Conservation (phyloP, 2,888 invertebrate species). For the Drosophila kuntzei region DNA sequence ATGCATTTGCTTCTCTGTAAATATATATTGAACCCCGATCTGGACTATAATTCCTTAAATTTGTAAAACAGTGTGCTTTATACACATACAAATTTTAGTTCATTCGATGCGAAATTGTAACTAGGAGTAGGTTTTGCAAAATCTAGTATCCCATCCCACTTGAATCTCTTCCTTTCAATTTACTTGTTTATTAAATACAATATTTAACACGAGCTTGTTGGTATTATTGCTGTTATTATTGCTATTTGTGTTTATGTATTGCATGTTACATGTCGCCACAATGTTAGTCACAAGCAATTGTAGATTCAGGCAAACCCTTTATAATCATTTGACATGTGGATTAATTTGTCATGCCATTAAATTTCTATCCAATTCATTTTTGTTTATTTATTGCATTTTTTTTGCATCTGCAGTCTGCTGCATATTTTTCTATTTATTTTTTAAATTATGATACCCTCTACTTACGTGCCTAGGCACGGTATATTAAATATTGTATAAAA, state of each 20-base stretch:
- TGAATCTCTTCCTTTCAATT: constrained; percentile 5
- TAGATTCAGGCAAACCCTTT: constrained; percentile 24
- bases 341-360: constrained; percentile 54
- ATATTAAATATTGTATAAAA: not conserved
- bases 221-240: not conserved
- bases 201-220: constrained; percentile 1
- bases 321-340: constrained; percentile 43
- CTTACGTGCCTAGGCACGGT: not conserved
- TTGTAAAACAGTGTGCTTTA: too few relatives aligned
- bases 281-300: constrained; percentile 19
- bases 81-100: too few relatives aligned
- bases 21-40: too few relatives aligned
- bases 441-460: constrained; percentile 8
- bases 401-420: not conserved
- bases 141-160: not conserved
- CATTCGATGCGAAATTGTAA: too few relatives aligned
- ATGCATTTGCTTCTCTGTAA: too few relatives aligned
- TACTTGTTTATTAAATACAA: constrained; percentile 19
- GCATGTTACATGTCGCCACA: not conserved
- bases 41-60: too few relatives aligned
- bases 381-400: constrained; percentile 19
- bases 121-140: not conserved
- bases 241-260: not conserved
- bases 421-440: not conserved
- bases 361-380: constrained; percentile 52